phyloP scores from a whole-genome alignment of 2,113 vertebrate species.

The Uropsilus gracilis region DNA sequence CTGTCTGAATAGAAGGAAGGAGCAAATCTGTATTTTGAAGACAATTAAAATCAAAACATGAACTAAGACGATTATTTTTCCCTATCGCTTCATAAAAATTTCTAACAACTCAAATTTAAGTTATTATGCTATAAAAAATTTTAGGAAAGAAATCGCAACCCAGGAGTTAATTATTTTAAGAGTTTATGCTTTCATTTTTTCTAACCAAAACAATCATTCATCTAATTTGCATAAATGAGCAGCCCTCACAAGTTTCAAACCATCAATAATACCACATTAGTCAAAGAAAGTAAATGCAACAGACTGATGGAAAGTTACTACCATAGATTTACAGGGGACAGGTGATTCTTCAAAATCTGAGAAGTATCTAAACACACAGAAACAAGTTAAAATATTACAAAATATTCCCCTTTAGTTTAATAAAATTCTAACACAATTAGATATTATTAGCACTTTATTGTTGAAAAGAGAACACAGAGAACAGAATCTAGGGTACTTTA shows the following conservation, averaged over 20 bases:
- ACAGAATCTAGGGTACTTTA: neutral
- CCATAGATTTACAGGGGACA: neutral
- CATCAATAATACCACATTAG: neutral
- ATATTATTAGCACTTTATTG: neutral
- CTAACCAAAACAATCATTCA: neutral
- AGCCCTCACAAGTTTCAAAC: neutral
- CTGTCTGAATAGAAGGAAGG: neutral
- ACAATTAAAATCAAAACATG: conserved; percentile 48
- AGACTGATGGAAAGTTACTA: neutral
- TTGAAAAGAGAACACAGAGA: neutral
- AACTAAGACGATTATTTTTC: neutral
- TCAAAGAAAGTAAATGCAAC: neutral
- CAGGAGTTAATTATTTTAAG: neutral
- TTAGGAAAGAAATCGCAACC: conserved; percentile 4
- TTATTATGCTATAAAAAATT: neutral
- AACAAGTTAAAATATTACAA: neutral
- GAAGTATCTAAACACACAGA: neutral
- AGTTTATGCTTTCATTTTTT: conserved; percentile 55
- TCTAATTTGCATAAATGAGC: neutral
- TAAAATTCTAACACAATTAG: conserved; percentile 35
- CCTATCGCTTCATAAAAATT: neutral
- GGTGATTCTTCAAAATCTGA: neutral
- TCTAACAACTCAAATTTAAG: conserved; percentile 29
- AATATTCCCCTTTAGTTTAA: neutral
- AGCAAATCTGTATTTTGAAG: neutral